Conservation (phyloP, 2,797 vertebrate genomes). For the Distichodus sexfasciatus region DNA sequence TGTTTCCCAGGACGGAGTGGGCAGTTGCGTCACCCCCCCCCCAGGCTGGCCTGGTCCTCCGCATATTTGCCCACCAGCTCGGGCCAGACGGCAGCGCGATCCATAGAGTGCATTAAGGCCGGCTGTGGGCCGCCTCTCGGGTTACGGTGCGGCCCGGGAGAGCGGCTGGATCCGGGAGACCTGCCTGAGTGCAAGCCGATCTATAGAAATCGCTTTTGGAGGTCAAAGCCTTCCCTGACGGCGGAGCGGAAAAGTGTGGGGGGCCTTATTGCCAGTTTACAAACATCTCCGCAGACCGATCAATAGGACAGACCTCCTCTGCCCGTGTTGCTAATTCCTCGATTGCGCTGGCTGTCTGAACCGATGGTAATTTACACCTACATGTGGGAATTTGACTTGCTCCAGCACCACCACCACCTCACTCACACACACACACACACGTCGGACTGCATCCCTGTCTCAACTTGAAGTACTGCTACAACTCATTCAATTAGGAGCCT, state of each 20-base stretch:
- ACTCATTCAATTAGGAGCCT: slow-evolving; percentile 58
- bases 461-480: slow-evolving; percentile 51
- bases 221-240: slow-evolving; percentile 62
- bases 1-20: too few relatives aligned
- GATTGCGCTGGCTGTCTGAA: slow-evolving; percentile 61
- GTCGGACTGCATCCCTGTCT: slow-evolving; percentile 37
- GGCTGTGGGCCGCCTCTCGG: slow-evolving; percentile 47
- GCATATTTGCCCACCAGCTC: slow-evolving; percentile 43
- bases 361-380: slow-evolving; percentile 65
- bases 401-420: slow-evolving; percentile 2
- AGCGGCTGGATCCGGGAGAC: slow-evolving; percentile 21
- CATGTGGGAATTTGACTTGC: slow-evolving; percentile 54
- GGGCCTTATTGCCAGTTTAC: slow-evolving; percentile 71
- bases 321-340: slow-evolving; percentile 52
- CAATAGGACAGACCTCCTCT: slow-evolving; percentile 54
- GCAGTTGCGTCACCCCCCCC: slow-evolving; percentile 31
- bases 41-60: slow-evolving; percentile 50
- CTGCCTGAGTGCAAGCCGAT: slow-evolving; percentile 54
- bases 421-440: slow-evolving; percentile 23
- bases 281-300: slow-evolving; percentile 69
- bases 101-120: slow-evolving; percentile 75
- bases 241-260: slow-evolving; percentile 59
- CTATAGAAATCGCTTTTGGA: slow-evolving; percentile 70
- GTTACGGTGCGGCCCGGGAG: slow-evolving; percentile 62
- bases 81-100: slow-evolving; percentile 67